These are phyloP conservation scores for Ceyx erithaca DNA, from an alignment of 2,797 vertebrate species.

Conservation along the genomic window DNA sequence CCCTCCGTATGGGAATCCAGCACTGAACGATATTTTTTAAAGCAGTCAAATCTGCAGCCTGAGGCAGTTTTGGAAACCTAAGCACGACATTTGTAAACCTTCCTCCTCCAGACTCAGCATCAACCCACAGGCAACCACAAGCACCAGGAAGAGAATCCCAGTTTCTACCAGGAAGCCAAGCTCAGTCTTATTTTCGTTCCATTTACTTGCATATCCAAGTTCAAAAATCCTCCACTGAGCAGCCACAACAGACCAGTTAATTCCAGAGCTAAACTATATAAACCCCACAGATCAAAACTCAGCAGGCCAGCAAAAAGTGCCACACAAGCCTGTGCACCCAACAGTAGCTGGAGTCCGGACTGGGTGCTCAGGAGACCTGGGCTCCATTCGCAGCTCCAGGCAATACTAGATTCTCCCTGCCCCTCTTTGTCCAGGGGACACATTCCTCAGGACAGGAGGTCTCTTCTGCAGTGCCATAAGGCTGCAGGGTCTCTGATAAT, in stretches of 20 bases:
- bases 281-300: neutral
- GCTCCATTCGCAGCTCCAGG: neutral
- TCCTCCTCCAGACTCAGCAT: neutral
- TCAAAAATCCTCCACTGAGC: neutral
- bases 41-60: neutral
- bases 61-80: neutral
- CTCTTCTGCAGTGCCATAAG: neutral
- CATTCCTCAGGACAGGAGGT: rapidly evolving
- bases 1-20: neutral
- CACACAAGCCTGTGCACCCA: neutral
- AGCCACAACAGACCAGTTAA: neutral
- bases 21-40: neutral
- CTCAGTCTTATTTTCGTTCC: neutral
- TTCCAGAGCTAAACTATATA: neutral
- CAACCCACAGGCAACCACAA: neutral
- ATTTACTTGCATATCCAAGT: neutral
- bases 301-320: neutral
- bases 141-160: neutral
- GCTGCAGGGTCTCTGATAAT: neutral
- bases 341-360: neutral
- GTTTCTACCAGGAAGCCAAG: neutral
- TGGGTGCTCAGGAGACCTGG: neutral
- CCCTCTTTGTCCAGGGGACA: neutral
- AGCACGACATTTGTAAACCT: neutral
- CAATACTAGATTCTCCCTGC: neutral